Evolutionary conservation across 2,797 vertebrate genomes (phyloP).

Genomic region (Lepus townsendii): DNA sequence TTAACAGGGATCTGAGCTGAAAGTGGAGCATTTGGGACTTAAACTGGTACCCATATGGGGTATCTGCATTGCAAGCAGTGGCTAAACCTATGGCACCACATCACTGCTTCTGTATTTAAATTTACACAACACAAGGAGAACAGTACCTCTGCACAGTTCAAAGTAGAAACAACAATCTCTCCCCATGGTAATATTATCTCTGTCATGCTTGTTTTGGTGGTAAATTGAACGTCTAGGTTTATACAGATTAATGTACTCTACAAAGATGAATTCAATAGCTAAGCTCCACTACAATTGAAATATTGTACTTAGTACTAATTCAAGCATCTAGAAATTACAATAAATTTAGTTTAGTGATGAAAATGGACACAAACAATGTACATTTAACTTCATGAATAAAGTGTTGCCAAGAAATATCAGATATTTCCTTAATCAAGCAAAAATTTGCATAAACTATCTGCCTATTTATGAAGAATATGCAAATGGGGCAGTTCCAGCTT

Average conservation of each 20-base stretch:
- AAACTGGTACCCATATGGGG: too few species aligned
- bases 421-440: background rate
- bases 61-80: too few species aligned
- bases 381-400: background rate
- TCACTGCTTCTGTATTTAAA: background rate
- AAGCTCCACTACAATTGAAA: slow-evolving; percentile 10
- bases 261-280: background rate
- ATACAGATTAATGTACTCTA: background rate
- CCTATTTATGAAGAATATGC: background rate
- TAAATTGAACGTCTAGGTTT: background rate
- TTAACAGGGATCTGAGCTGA: too few species aligned
- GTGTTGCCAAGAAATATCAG: background rate
- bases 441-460: background rate
- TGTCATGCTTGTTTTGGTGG: background rate
- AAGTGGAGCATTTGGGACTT: too few species aligned
- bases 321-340: background rate
- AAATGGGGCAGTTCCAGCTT: background rate
- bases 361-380: background rate
- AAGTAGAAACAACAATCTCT: background rate
- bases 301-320: background rate
- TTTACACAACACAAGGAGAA: background rate
- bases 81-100: too few species aligned
- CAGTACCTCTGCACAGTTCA: background rate
- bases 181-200: background rate
- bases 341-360: background rate